Conservation (phyloP, 2,797 vertebrate species). For the Anniella stebbinsi region DNA sequence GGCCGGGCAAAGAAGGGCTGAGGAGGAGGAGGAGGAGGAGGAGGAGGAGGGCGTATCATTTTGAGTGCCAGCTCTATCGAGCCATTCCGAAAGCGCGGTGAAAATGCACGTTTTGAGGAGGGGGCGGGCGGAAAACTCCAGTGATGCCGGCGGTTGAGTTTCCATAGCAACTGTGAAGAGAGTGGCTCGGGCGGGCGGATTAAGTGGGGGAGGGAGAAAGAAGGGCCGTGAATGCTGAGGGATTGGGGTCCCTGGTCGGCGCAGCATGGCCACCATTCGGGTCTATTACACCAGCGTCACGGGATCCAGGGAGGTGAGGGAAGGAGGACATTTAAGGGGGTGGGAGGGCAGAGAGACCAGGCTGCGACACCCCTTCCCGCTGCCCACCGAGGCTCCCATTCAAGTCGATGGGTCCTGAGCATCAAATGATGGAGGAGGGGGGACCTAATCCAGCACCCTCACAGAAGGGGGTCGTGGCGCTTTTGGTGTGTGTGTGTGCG, state of each 20-base stretch:
- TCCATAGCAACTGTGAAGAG: not conserved
- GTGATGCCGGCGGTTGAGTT: not conserved
- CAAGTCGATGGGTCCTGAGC: too few relatives aligned
- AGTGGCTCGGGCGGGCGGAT: not conserved
- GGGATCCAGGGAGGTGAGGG: constrained; percentile 33
- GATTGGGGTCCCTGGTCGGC: not conserved
- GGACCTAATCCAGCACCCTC: too few relatives aligned
- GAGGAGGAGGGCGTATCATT: rapidly evolving
- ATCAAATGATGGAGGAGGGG: not conserved
- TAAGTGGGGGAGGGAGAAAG: too few relatives aligned
- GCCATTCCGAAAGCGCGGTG: not conserved
- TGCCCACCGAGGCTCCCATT: not conserved
- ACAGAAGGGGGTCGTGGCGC: not conserved
- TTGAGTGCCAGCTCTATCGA: not conserved
- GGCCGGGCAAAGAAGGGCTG: not conserved
- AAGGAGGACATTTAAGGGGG: too few relatives aligned
- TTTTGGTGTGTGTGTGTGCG: too few relatives aligned
- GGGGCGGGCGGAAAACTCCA: not conserved
- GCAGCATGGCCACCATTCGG: not conserved
- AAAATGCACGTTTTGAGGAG: too few relatives aligned
- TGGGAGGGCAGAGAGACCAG: too few relatives aligned
- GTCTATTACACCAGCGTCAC: constrained; percentile 37
- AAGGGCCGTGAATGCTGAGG: not conserved
- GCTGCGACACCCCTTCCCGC: rapidly evolving
- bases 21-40: too few relatives aligned